Evolutionary conservation across 1,140 invertebrate genomes (phyloP).

Genomic region (Hyles vespertilio): DNA sequence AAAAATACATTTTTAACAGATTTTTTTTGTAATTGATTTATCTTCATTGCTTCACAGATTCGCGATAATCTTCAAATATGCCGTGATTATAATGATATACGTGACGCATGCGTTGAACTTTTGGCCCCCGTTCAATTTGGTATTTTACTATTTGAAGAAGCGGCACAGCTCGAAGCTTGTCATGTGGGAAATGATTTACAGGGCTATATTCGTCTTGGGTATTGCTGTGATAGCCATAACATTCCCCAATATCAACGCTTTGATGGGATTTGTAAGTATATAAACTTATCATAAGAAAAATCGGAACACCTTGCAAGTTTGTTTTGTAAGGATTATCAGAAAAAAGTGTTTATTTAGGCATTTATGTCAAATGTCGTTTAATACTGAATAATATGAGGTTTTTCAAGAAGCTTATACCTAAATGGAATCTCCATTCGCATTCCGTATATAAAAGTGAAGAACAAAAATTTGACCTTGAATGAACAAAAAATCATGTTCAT

Average conservation of each 20-base stretch:
- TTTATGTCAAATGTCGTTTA: no score
- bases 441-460: no score
- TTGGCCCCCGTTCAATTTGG: conserved; percentile 52
- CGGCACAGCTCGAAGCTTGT: conserved; percentile 20
- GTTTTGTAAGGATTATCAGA: no score
- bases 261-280: conserved; percentile 59
- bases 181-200: conserved; percentile 46
- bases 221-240: conserved; percentile 42
- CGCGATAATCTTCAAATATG: conserved; percentile 43
- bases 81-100: conserved; percentile 52
- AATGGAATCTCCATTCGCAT: no score
- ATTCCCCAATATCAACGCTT: conserved; percentile 49
- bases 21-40: neutral
- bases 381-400: neutral
- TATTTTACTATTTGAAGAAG: conserved; percentile 47
- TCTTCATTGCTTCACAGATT: conserved; percentile 23
- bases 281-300: no score
- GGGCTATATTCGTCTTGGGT: conserved; percentile 31
- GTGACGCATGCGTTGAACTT: conserved; percentile 55
- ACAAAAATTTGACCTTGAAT: no score
- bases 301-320: no score
- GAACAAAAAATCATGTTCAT: no score
- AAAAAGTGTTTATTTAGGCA: no score
- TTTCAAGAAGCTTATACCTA: no score
- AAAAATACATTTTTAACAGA: no score